Base-by-base conservation (phyloP, 2,113 vertebrate species). In the Epinephelus fuscoguttatus region DNA sequence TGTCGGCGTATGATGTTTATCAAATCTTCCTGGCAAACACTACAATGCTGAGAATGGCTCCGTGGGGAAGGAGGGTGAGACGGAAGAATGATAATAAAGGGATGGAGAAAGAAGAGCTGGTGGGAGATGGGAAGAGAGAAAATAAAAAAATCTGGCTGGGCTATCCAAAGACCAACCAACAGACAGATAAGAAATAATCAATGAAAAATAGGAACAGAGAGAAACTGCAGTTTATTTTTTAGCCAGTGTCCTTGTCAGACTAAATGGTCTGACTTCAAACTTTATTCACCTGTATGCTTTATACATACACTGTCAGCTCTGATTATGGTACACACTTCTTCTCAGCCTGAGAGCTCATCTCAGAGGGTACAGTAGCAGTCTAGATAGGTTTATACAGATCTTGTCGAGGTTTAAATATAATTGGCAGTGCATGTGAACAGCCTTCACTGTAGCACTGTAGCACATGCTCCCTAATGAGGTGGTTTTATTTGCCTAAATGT, bases 1-100 rank as follows among this genome's bases (percentile, higher is more conserved):
- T 89, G 81, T 80, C 4, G 21, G 73, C 71, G 30, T 90, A 75
- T 84, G 79, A 78, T 80, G 77, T 85, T 89, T 84, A 83, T 88
- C 81, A 85, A 84, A 89, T 82, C 81, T 61, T 84, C 30, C 27
- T 71, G 60, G 69, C 76, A 83, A 93, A 87, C 57, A 37, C 30
- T 63, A 70, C 52, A 80, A 55, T 75, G 25, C 62, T 45, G 80
- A 87, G 37, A 85, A 80, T 56, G 56, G 50, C 45, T 80, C 76
- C 78, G 30, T 15, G 17, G 85, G 71, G 70, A 81, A 40, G 42
- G 49, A 66, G 40, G 21, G 33, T 6, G 14, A 42, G 42, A 61
- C 3, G 59, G 71, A 21, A 49, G 63, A 47, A 12, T 42, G 27
- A 70, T 75, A 75, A 64, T 61, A 60, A 70, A 83, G 21, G 2